phyloP scores from a whole-genome alignment of 64 coral and sea anemone species.

The Platygyra sinensis region DNA sequence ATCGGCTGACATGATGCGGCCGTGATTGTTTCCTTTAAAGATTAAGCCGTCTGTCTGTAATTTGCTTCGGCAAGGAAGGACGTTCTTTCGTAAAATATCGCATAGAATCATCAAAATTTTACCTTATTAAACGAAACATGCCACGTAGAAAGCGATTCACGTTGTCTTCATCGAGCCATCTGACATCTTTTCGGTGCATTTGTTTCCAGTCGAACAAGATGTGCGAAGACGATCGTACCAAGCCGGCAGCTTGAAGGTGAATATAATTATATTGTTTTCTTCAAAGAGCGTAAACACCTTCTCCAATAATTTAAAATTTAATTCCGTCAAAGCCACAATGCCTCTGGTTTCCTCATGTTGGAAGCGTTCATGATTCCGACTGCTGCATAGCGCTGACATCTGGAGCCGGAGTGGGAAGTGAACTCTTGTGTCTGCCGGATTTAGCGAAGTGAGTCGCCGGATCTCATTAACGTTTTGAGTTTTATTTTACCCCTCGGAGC shows the following conservation, averaged over 20 bases:
- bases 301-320: neutral
- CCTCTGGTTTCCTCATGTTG: neutral
- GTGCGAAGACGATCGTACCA: neutral
- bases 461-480: constrained; percentile 17
- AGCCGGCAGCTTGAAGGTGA: neutral
- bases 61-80: neutral
- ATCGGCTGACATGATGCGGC: too few species aligned
- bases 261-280: neutral
- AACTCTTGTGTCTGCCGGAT: neutral
- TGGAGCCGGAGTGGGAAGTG: neutral
- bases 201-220: neutral
- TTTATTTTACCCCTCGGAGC: neutral
- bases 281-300: neutral
- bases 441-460: neutral
- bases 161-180: neutral
- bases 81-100: neutral
- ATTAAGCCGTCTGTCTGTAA: neutral
- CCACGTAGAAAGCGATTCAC: neutral
- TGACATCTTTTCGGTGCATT: neutral
- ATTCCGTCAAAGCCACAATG: neutral
- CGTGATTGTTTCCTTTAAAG: too few species aligned
- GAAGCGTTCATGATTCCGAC: neutral
- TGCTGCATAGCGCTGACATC: neutral
- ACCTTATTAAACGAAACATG: neutral
- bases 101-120: neutral